Evolutionary conservation across 2,113 vertebrate genomes (phyloP).

Genomic region (Arenaria interpres): DNA sequence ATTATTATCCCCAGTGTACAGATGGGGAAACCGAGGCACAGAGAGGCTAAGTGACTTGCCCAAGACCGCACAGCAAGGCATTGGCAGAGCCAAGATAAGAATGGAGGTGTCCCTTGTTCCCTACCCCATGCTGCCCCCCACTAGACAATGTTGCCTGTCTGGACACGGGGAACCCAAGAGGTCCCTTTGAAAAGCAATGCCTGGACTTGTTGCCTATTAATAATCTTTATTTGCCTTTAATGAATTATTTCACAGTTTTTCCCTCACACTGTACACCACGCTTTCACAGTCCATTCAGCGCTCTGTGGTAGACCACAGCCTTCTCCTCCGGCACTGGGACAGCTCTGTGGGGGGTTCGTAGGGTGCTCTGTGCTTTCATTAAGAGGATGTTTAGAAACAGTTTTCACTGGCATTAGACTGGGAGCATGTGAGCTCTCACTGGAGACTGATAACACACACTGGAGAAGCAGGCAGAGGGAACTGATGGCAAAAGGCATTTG

Average conservation of each 20-base stretch:
- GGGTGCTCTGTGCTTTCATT: conserved; percentile 67
- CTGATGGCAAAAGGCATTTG: conserved; percentile 25
- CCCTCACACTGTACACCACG: conserved; percentile 43
- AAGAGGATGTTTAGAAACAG: conserved; percentile 70
- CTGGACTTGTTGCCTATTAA: conserved; percentile 54
- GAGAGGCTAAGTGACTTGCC: conserved; percentile 34
- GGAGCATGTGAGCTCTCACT: conserved; percentile 37
- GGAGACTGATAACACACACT: not conserved
- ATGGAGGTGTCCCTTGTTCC: not conserved
- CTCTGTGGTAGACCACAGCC: conserved; percentile 45
- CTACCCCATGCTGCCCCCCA: not conserved
- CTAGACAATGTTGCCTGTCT: not conserved
- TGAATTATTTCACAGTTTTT: conserved; percentile 61
- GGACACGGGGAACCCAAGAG: not conserved
- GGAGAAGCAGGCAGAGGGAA: conserved; percentile 39
- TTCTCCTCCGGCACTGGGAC: conserved; percentile 1
- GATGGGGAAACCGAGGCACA: conserved; percentile 56
- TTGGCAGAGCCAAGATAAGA: not conserved
- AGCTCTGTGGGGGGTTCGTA: conserved; percentile 24
- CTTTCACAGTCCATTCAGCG: not conserved
- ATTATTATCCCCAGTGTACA: conserved; percentile 19
- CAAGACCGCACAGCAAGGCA: conserved; percentile 9
- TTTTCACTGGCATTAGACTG: conserved; percentile 50
- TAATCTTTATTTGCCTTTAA: conserved; percentile 73
- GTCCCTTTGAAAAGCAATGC: conserved; percentile 61